Evolutionary conservation across 1,140 invertebrate species (phyloP).

Genomic region (Zaprionus camerounensis): DNA sequence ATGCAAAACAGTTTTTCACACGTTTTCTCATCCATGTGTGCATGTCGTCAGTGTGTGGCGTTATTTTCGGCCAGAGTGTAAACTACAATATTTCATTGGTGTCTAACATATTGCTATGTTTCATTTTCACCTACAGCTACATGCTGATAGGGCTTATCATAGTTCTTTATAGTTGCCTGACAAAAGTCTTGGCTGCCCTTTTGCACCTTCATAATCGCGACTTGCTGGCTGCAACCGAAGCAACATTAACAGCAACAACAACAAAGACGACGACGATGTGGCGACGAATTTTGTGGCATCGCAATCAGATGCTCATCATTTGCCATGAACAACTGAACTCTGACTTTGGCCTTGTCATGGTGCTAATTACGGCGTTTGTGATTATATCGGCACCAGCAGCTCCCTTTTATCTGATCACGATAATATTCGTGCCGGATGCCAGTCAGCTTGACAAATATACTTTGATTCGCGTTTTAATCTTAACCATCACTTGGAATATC

Average conservation of each 20-base stretch:
- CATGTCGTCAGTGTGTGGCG: conserved; percentile 1
- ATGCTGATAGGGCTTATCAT: conserved; percentile 51
- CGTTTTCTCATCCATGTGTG: conserved; percentile 26
- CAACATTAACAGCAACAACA: not conserved
- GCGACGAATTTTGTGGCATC: conserved; percentile 26
- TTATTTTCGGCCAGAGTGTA: conserved; percentile 9
- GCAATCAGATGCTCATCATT: conserved; percentile 51
- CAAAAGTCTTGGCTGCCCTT: conserved; percentile 41
- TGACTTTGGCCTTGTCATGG: conserved; percentile 52
- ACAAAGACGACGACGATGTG: not conserved
- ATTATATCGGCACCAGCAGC: conserved; percentile 45
- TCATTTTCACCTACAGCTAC: conserved; percentile 34
- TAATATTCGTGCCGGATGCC: conserved; percentile 40
- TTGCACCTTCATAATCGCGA: conserved; percentile 52
- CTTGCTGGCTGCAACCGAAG: not conserved
- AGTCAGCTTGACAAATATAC: not conserved
- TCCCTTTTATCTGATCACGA: conserved; percentile 61
- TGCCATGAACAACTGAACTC: conserved; percentile 56
- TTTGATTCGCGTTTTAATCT: conserved; percentile 9
- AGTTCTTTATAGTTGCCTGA: conserved; percentile 49
- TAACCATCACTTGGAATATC: conserved; percentile 49
- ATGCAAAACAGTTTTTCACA: conserved; percentile 19
- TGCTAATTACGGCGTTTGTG: conserved; percentile 46
- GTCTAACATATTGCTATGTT: conserved; percentile 6
- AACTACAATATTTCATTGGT: not conserved